A percentile compares a stretch with the other conserved stretches of the same genome.
Conservation (phyloP, 2,797 vertebrate species). For the Chelidonichthys spinosus region DNA sequence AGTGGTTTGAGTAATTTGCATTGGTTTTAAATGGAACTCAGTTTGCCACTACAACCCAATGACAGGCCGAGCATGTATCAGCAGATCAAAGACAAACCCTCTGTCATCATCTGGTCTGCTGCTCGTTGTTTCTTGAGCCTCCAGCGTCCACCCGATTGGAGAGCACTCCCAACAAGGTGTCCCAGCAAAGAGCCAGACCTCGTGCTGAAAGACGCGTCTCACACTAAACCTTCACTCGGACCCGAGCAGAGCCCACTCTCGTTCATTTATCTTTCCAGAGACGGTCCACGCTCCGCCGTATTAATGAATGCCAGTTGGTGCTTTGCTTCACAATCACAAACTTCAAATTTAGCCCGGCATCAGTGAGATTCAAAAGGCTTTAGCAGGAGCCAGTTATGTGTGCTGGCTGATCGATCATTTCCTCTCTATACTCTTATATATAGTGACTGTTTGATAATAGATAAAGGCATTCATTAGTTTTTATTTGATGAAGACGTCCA, state of each 20-base stretch:
- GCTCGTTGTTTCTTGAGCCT: constrained; percentile 70
- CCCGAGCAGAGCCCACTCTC: constrained; percentile 44
- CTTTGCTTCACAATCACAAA: constrained; percentile 75
- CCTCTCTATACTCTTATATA: constrained; percentile 40
- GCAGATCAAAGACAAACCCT: constrained; percentile 69
- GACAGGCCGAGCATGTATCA: constrained; percentile 29
- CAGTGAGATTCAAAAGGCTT: constrained; percentile 48
- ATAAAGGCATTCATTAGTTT: constrained; percentile 46
- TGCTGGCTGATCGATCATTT: constrained; percentile 61
- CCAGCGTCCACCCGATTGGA: constrained; percentile 60
- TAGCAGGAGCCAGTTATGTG: constrained; percentile 33
- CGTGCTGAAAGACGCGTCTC: constrained; percentile 84
- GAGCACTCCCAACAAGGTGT: constrained; percentile 82
- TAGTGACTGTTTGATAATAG: constrained; percentile 47
- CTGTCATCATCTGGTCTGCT: constrained; percentile 67
- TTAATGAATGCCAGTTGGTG: constrained; percentile 87
- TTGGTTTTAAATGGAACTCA: constrained; percentile 44
- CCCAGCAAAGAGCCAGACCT: constrained; percentile 80
- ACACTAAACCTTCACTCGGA: constrained; percentile 62
- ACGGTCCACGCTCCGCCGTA: constrained; percentile 58
- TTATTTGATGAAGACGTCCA: constrained; percentile 33
- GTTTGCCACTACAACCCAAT: constrained; percentile 42
- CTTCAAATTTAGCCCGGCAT: constrained; percentile 70
- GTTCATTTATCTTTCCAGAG: constrained; percentile 72
- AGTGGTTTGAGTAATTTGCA: constrained; percentile 36